Percentiles rank a stretch among this genome's conserved stretches.
Evolutionary conservation across 2,888 invertebrate species (phyloP).

Genomic region (Camponotus fellah): DNA sequence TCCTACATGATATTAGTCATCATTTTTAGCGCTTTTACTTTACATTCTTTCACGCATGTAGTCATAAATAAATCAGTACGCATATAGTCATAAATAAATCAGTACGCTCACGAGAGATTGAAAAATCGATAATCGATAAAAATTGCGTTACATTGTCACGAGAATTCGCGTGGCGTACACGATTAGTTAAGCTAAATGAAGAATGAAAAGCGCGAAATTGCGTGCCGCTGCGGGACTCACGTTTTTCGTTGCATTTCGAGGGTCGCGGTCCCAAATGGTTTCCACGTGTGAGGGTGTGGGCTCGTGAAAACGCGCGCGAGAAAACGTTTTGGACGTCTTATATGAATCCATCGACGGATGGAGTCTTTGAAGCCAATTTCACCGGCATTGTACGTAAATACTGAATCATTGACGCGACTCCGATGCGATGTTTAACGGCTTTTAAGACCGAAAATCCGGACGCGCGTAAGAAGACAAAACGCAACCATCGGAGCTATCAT

Average conservation of each 20-base stretch:
- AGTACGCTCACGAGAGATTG: constrained; percentile 11
- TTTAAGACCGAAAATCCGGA: constrained; percentile 72
- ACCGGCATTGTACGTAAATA: constrained; percentile 82
- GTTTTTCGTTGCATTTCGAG: background rate
- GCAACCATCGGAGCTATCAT: constrained; percentile 71
- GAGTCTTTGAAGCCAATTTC: constrained; percentile 81
- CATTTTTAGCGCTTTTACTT: background rate
- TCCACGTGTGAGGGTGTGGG: constrained; percentile 12
- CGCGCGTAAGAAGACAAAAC: constrained; percentile 58
- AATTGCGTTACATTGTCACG: constrained; percentile 16
- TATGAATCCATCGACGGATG: constrained; percentile 77
- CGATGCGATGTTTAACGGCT: constrained; percentile 81
- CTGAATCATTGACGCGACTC: constrained; percentile 80
- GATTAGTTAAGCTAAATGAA: constrained; percentile 16
- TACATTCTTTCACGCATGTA: background rate
- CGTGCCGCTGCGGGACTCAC: background rate
- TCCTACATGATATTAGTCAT: constrained; percentile 3
- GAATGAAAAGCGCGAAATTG: constrained; percentile 28
- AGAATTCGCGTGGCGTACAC: background rate
- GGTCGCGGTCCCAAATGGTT: background rate
- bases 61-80: constrained; percentile 27
- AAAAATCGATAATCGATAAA: constrained; percentile 20
- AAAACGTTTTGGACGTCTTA: constrained; percentile 78
- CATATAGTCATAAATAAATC: constrained; percentile 10
- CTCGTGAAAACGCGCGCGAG: constrained; percentile 35